These are phyloP conservation scores for Pentamera pediparva DNA, from an alignment of 53 echinoderm and acorn worm species.

Conservation along the genomic window DNA sequence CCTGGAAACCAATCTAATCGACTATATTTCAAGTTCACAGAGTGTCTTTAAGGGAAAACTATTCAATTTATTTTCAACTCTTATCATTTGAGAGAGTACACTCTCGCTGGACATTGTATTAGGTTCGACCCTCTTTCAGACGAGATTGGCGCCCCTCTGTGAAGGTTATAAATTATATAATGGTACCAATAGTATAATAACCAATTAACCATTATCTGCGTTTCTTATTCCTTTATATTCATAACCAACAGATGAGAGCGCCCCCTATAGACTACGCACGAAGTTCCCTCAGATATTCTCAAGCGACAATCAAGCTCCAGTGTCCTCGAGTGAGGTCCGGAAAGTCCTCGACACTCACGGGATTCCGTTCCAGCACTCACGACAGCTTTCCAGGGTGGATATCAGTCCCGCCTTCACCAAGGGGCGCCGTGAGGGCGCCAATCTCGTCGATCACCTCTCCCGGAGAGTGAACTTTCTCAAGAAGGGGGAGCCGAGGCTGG, in stretches of 20 bases:
- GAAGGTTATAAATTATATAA: too few species aligned
- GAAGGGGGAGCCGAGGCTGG: background rate
- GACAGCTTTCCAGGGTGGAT: background rate
- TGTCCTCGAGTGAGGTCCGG: conserved; percentile 7
- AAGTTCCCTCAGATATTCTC: conserved; percentile 6
- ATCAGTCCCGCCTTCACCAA: conserved; percentile 1
- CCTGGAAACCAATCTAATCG: too few species aligned
- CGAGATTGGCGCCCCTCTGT: too few species aligned
- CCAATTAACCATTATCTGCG: too few species aligned
- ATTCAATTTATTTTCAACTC: too few species aligned
- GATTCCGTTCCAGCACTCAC: background rate
- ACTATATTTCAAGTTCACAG: too few species aligned
- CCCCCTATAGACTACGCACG: background rate
- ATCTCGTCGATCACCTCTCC: conserved; percentile 6
- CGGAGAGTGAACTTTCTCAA: conserved; percentile 7
- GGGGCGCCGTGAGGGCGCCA: conserved; percentile 17
- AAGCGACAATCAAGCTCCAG: background rate
- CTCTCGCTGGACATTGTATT: too few species aligned
- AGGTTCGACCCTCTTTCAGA: too few species aligned
- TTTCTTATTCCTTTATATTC: too few species aligned
- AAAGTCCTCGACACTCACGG: background rate
- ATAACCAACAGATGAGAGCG: conserved; percentile 1
- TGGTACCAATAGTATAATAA: too few species aligned
- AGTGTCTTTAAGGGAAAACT: too few species aligned
- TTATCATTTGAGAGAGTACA: too few species aligned